A percentile compares a stretch with the other conserved stretches of the same genome.
Evolutionary conservation across 2,113 vertebrate genomes (phyloP).

Genomic region (Phalacrocorax brasilianus): DNA sequence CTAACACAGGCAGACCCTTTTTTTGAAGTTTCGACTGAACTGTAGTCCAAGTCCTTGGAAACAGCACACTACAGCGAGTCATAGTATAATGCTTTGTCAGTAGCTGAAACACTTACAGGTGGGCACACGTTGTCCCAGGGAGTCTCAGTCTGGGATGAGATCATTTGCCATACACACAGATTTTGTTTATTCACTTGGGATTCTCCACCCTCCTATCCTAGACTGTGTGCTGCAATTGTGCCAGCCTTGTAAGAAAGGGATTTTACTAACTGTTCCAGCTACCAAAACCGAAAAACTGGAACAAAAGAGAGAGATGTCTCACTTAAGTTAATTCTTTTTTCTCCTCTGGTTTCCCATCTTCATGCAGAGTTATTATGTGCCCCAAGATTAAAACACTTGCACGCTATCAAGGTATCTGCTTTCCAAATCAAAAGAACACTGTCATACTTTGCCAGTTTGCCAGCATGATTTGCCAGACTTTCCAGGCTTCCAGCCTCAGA

Average conservation of each 20-base stretch:
- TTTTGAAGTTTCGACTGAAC: background rate
- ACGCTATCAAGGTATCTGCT: background rate
- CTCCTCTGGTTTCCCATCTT: background rate
- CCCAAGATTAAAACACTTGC: background rate
- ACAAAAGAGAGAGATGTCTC: background rate
- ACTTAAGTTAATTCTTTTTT: background rate
- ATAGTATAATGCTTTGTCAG: background rate
- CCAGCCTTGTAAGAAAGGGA: background rate
- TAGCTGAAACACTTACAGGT: background rate
- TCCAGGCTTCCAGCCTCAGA: conserved; percentile 52
- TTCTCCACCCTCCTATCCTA: background rate
- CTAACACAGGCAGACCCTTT: background rate
- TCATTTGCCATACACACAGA: background rate
- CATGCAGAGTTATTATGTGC: background rate
- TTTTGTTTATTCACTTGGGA: background rate
- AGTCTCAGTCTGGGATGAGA: background rate
- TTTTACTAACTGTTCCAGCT: background rate
- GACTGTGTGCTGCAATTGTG: fast-evolving
- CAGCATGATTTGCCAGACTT: conserved; percentile 40
- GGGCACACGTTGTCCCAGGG: background rate
- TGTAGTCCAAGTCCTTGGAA: background rate
- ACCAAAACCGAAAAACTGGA: background rate
- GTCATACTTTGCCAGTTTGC: conserved; percentile 37
- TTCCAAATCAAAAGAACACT: conserved; percentile 5
- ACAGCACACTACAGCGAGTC: background rate